Conservation (phyloP, 2,888 invertebrate species). For the Cactoblastis cactorum region DNA sequence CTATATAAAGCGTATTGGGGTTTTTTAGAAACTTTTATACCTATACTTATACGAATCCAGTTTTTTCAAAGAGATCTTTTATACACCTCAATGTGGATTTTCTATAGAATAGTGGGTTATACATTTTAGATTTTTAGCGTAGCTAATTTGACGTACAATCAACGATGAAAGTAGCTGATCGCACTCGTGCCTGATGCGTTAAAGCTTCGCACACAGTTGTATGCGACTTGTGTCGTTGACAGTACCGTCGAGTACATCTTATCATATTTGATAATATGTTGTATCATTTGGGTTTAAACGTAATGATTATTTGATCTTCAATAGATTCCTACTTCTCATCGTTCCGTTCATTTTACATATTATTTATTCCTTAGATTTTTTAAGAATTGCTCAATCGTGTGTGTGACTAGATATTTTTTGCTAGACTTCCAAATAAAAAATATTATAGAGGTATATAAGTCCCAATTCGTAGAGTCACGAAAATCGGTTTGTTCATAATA, state of each 20-base stretch:
- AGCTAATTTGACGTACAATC: conserved; percentile 41
- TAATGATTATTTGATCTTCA: conserved; percentile 26
- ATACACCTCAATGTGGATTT: conserved; percentile 68
- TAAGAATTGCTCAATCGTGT: conserved; percentile 64
- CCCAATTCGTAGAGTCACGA: not conserved
- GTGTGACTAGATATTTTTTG: conserved; percentile 43
- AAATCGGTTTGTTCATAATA: not conserved
- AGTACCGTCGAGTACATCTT: conserved; percentile 29
- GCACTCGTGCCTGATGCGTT: too few relatives aligned
- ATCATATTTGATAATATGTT: too few relatives aligned
- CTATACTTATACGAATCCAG: conserved; percentile 64
- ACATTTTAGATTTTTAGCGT: conserved; percentile 39
- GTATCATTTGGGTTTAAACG: conserved; percentile 34
- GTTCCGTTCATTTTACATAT: conserved; percentile 30
- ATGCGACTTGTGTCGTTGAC: not conserved
- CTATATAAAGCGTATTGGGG: conserved; percentile 55
- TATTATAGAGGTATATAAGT: not conserved
- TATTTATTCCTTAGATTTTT: conserved; percentile 42
- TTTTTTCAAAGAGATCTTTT: conserved; percentile 66
- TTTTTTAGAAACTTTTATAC: conserved; percentile 71
- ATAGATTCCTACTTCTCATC: conserved; percentile 25
- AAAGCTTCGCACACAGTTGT: not conserved
- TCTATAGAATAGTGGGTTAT: conserved; percentile 57
- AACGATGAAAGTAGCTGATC: not conserved
- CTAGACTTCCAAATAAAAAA: conserved; percentile 35